phyloP scores from a whole-genome alignment of 1,140 invertebrate species.

The Drosophila saltans region DNA sequence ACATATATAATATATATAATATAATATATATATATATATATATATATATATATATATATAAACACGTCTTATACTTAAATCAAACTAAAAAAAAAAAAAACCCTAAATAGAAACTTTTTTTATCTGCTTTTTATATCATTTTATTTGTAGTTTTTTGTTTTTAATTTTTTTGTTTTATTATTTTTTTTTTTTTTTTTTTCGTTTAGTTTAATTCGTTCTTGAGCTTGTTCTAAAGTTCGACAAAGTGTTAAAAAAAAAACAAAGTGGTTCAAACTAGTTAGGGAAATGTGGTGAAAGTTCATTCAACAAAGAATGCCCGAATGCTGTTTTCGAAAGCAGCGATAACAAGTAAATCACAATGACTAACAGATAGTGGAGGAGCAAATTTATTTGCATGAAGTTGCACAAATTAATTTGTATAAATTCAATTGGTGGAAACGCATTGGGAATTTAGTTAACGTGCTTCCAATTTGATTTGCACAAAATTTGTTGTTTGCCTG shows the following conservation, averaged over 20 bases:
- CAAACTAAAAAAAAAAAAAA: constrained; percentile 54
- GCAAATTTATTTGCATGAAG: neutral
- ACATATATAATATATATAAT: constrained; percentile 51
- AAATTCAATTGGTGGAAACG: neutral
- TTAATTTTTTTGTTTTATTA: neutral
- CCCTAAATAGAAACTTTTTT: constrained; percentile 62
- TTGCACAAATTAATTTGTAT: neutral
- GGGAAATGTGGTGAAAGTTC: neutral
- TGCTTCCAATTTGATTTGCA: neutral
- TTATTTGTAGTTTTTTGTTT: constrained; percentile 15
- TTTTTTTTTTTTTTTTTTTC: constrained; percentile 21
- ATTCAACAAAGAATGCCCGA: neutral
- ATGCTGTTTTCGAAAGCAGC: neutral
- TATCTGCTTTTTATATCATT: constrained; percentile 28
- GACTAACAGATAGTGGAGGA: neutral
- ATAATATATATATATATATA: constrained; percentile 53
- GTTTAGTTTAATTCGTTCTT: constrained; percentile 1
- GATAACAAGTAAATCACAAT: neutral
- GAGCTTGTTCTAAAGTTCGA: constrained; percentile 45
- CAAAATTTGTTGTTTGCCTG: constrained; percentile 25
- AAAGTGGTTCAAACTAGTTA: neutral
- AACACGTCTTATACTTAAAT: constrained; percentile 55
- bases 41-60: constrained; percentile 55
- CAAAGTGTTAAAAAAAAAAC: constrained; percentile 44
- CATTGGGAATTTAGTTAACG: neutral